Evolutionary conservation across 1,140 invertebrate genomes (phyloP).

Genomic region (Musca vetustissima): DNA sequence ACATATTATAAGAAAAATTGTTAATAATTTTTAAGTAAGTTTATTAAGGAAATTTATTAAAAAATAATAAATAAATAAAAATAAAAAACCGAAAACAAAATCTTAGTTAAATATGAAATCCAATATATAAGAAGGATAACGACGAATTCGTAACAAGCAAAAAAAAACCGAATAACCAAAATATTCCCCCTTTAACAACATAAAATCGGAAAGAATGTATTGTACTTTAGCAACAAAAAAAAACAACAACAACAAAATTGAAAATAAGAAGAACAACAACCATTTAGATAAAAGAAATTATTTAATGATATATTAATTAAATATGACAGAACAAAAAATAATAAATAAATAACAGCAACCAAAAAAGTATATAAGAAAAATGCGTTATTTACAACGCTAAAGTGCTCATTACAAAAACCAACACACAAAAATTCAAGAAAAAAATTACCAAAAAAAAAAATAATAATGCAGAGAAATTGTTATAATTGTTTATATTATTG

Average conservation of each 20-base stretch:
- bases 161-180: background rate
- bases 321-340: background rate
- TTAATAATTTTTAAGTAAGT: conserved; percentile 24
- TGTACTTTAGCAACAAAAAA: conserved; percentile 22
- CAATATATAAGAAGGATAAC: too few species aligned
- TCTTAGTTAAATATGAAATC: too few species aligned
- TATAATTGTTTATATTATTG: conserved; percentile 21
- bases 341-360: background rate
- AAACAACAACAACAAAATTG: too few species aligned
- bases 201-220: conserved; percentile 12
- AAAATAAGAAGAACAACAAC: background rate
- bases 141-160: background rate
- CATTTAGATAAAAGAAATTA: conserved; percentile 18
- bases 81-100: background rate
- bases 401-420: conserved; percentile 9
- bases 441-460: too few species aligned
- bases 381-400: conserved; percentile 20
- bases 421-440: too few species aligned
- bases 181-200: background rate
- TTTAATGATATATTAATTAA: background rate
- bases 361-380: conserved; percentile 14
- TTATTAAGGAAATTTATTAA: conserved; percentile 24
- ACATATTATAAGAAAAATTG: conserved; percentile 23
- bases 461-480: conserved; percentile 17
- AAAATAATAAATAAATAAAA: background rate